Percentiles rank a stretch among this genome's conserved stretches.
phyloP scores from a whole-genome alignment of 2,113 vertebrate species.

The Pionites leucogaster region DNA sequence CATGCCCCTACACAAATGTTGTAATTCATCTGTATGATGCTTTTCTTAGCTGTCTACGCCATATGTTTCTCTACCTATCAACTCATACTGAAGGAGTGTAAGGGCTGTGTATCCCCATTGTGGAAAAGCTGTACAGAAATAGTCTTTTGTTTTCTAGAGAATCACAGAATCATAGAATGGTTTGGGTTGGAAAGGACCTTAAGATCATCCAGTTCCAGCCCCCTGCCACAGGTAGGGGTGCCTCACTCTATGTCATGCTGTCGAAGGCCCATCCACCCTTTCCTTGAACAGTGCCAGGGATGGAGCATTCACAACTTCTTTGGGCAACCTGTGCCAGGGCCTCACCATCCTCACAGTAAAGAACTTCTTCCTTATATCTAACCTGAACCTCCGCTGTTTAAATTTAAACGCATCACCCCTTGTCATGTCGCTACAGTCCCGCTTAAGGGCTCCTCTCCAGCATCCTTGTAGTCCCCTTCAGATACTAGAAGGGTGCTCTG shows the following conservation, averaged over 20 bases:
- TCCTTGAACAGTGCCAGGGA: not conserved
- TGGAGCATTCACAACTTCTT: not conserved
- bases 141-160: not conserved
- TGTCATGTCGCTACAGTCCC: not conserved
- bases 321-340: not conserved
- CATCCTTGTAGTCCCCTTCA: not conserved
- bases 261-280: not conserved
- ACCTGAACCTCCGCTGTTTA: not conserved
- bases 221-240: not conserved
- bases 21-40: not conserved
- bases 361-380: not conserved
- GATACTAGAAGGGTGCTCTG: not conserved
- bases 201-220: not conserved
- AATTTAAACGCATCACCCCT: not conserved
- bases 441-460: not conserved
- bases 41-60: not conserved
- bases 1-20: not conserved
- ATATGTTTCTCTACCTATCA: not conserved
- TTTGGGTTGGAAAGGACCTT: not conserved
- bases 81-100: not conserved
- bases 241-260: not conserved
- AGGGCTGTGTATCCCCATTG: not conserved
- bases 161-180: not conserved
- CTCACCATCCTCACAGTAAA: not conserved
- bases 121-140: not conserved